Base-by-base conservation (phyloP, 2,797 vertebrate genomes). In the Amphiprion clarkii region DNA sequence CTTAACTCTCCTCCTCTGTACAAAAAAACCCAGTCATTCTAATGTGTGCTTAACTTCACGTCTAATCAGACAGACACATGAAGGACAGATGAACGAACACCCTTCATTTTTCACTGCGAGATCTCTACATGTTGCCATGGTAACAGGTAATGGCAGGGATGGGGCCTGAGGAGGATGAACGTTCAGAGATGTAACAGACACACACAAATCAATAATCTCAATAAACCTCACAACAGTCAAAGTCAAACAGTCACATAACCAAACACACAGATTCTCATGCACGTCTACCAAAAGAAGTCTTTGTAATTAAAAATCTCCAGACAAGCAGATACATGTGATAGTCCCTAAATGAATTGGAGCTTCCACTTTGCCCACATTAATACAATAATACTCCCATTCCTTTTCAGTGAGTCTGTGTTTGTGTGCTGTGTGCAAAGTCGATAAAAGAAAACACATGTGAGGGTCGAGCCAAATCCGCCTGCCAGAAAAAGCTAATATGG, bases 81-180 rank as follows among this genome's bases (percentile, higher is more conserved):
- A 25, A 48, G 31, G 21, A 63, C 64, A 52, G 9, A 52, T 44
- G 36, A 36, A 21, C 23, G 2, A n/a, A 25, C 72, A 64, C 57
- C 67, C 33, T 55, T 66, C 36, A 44, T 29, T 51, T 58, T 76
- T 25, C 46, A 1, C 33, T 40, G 56, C 33, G 36, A 44, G 53
- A 57, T 27, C 16, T 56, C 48, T 44, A 16, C 19, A 0, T 63
- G 88, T 91, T 90, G 61, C 87, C 81, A 86, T 89, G 79, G 88
- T 67, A 92, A 90, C 88, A 13, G 21, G 9, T 19, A 46, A 56
- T 57, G 40, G 68, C 66, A 81, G 53, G 46, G 53, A 64, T 21
- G 1, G 9, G 31, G 48, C 31, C 53, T 19, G 39, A 72, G 25
- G 70, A 74, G 60, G 58, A 66, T 55, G 74, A 69, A 58, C 56